Base-by-base conservation (phyloP, 2,797 vertebrate species). In the Sebastolobus altivelis region DNA sequence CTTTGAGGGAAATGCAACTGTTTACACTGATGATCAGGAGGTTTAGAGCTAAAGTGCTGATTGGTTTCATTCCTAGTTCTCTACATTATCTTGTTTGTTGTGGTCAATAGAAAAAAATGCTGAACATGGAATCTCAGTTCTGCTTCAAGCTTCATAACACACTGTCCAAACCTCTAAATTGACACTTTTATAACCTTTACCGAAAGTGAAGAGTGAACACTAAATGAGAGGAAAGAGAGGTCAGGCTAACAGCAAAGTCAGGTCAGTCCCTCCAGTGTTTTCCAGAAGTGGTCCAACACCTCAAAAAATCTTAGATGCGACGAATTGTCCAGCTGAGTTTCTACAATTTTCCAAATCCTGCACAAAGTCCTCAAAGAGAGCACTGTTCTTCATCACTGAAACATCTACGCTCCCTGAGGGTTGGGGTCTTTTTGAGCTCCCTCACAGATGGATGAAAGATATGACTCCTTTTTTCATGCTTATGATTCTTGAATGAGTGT, bases 81-180 rank as follows among this genome's bases (percentile, higher is more conserved):
- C 29, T 14, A 27, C 62, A 25, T 70, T 68, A 65, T 18, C 60
- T 80, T 65, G 31, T 62, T 16, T 61, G 7, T 62, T 75, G 72
- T 60, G 43, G 65, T 43, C 25, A 67, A 80, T 8, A 38, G 35
- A 67, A 68, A 79, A 80, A 93, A 83, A 75, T 87, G 90, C 90
- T 92, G 88, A 92, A 85, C 31, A 16, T 75, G 20, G 72, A 91
- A 83, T 92, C 88, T 94, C 88, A 92, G 88, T 94, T 94, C 90
- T 93, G 88, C 85, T 92, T 90, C 56, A 52, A 70, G 33, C n/a
- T 52, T 79, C 43, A 79, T 77, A 80, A 72, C 16, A 54, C 1
- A 29, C 25, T 16, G 8, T 70, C 27, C n/a, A 11, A 76, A 40
- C 54, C 31, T 29, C 38, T 49, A 0, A 43, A 80, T 55, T 11